Evolutionary conservation across 23 tunicate genomes (phyloP), one percentile per base, ranked within the genome.

Genomic region (Pegea sp.): DNA sequence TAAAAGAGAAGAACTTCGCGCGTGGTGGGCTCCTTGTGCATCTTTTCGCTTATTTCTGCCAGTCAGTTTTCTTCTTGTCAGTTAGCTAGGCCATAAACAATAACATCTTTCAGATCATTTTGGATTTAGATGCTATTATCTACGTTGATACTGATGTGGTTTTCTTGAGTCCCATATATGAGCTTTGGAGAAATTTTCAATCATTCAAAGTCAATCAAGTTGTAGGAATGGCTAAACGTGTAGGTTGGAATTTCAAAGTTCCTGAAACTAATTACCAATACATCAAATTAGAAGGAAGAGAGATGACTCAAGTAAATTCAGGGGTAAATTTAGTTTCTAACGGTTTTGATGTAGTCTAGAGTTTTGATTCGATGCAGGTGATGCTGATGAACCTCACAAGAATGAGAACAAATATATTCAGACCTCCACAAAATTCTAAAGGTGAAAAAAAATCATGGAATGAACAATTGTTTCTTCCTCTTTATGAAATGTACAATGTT

Each of bases 21-120:
- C 79, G 38, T 78, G 93, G 99, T 90, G 93, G 93, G 99, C 79
- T 22, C 93, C 93, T 20, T 90, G 99, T 34, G 91, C 99, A 0
- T 90, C 99, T 2, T 90, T 78, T 33, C 66, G 99, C 16, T 64
- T 90, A 3, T 90, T 90, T 59, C 48, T 90, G 18, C 93, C 99
- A 30, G 95, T 84, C 43, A 65, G 61, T 26, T 34, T 49, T 59
- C 11, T n/a, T n/a, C n/a, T n/a, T n/a, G n/a, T n/a, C n/a, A n/a
- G n/a, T n/a, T n/a, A n/a, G n/a, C n/a, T n/a, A n/a, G n/a, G n/a
- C n/a, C n/a, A n/a, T n/a, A n/a, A n/a, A n/a, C n/a, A n/a, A n/a
- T n/a, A n/a, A n/a, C n/a, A n/a, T n/a, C 16, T 16, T 38, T 38
- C 11, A 38, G 46, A 16, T 72, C 3, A 51, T 90, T 53, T 6